phyloP scores from a whole-genome alignment of 1,140 invertebrate genomes.

The Zaprionus inermis region DNA sequence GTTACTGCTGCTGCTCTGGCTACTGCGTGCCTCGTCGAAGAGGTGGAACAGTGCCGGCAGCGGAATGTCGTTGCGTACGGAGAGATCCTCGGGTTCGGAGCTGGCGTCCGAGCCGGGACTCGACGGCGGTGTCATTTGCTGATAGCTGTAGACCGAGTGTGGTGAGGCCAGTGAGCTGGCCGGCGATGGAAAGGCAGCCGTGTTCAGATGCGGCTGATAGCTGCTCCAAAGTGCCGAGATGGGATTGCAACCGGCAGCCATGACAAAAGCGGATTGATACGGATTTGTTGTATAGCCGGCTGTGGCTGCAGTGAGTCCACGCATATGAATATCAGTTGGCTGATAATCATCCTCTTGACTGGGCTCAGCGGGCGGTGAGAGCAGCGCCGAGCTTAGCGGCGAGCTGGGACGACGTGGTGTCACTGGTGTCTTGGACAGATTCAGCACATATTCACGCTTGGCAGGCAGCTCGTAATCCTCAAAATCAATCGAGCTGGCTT shows the following conservation, averaged over 20 bases:
- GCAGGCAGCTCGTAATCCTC: slow-evolving; percentile 65
- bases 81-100: slow-evolving; percentile 82
- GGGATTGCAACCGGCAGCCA: slow-evolving; percentile 79
- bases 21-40: slow-evolving; percentile 73
- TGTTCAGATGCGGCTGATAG: slow-evolving; percentile 70
- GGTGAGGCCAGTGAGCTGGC: slow-evolving; percentile 72
- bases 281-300: slow-evolving; percentile 73
- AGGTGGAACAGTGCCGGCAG: slow-evolving; percentile 79
- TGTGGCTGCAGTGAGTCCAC: slow-evolving; percentile 67
- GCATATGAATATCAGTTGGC: slow-evolving; percentile 69
- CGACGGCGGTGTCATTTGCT: slow-evolving; percentile 81
- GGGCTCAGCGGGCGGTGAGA: slow-evolving; percentile 62
- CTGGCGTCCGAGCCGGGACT: slow-evolving; percentile 74
- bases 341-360: slow-evolving; percentile 57
- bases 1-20: slow-evolving; percentile 58
- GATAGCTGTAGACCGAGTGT: slow-evolving; percentile 72
- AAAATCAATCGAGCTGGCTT: slow-evolving; percentile 46
- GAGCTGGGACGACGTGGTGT: slow-evolving; percentile 39
- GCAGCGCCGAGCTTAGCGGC: slow-evolving; percentile 48
- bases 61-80: slow-evolving; percentile 78
- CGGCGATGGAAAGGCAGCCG: slow-evolving; percentile 68
- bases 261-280: slow-evolving; percentile 75
- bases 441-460: slow-evolving; percentile 77
- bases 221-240: slow-evolving; percentile 77
- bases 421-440: slow-evolving; percentile 71